Percentiles rank a stretch among this genome's conserved stretches.
Conservation (phyloP, 1,140 invertebrate genomes). For the Bombus sibiricus region DNA sequence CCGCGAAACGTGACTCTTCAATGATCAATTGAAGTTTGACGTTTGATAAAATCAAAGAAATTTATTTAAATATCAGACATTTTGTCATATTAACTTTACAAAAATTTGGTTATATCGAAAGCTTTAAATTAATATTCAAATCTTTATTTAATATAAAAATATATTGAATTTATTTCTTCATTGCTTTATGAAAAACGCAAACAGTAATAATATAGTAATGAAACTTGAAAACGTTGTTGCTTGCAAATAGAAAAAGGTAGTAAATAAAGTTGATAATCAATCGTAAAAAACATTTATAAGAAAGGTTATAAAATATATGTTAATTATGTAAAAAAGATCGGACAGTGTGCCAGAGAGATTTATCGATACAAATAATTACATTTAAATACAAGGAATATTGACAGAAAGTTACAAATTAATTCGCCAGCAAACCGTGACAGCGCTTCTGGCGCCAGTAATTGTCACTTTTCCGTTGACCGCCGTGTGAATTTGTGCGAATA, state of each 20-base stretch:
- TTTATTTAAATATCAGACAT: not conserved
- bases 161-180: not conserved
- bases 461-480: conserved; percentile 41
- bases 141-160: not conserved
- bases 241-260: not conserved
- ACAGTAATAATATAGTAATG: not conserved
- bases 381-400: not conserved
- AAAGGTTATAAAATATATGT: not conserved
- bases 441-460: conserved; percentile 42
- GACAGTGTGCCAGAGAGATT: not conserved
- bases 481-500: conserved; percentile 25
- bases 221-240: too few relatives aligned
- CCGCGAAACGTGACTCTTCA: not conserved
- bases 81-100: not conserved
- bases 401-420: conserved; percentile 11
- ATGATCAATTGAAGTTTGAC: not conserved
- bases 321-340: not conserved
- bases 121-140: not conserved
- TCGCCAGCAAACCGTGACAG: conserved; percentile 41
- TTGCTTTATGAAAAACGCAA: not conserved
- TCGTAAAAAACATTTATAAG: not conserved
- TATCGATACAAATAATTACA: not conserved
- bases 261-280: not conserved
- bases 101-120: not conserved
- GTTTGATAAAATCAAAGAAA: not conserved